Base-by-base conservation (phyloP, 2,888 invertebrate species). In the Gasteruption jaculator region DNA sequence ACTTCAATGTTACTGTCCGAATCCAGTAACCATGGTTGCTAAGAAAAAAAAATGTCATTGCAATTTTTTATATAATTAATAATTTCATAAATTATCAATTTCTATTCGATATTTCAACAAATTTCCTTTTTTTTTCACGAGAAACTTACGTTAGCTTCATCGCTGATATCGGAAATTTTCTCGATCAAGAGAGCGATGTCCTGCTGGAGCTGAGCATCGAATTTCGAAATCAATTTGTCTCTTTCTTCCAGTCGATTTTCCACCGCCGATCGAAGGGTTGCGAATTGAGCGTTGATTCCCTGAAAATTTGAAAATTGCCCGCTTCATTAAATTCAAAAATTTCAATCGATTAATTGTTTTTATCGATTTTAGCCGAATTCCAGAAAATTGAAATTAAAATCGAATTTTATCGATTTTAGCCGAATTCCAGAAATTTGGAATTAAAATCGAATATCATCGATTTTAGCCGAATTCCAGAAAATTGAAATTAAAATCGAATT, bases 11-110 rank as follows among this genome's bases (percentile, higher is more conserved):
- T 81, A 0, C 91, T 85, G 20, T 80, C 77, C 19, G 82, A 78
- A 58, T 87, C 84, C 50, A 86, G 78, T 12, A 89, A 69, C 80
- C 85, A 82, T 1, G 82, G 77, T 75, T 85, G 81, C 90, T 91
- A 56, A 27, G 71, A 41, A 8, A 30, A 38, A 34, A 10, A 18
- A 3, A 16, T 18, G 10, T 18, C 5, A 30, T 30, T 5, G 8
- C 19, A 19, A 22, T 6, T 14, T 3, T 21, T 29, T 16, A 10
- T n/a, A 14, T 29, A 7, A 6, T 11, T 29, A 6, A 11, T 11
- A 8, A 8, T 29, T 14, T 29, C 6, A n/a, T 11, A 29, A 29
- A 8, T 29, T 5, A 29, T 6, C 14, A 14, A 29, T 29, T 8
- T 5, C 7, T 29, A 11, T n/a, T 11, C 5, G 7, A 8, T 24